Conservation (phyloP, 2,888 invertebrate genomes). For the Synanthedon myopaeformis region DNA sequence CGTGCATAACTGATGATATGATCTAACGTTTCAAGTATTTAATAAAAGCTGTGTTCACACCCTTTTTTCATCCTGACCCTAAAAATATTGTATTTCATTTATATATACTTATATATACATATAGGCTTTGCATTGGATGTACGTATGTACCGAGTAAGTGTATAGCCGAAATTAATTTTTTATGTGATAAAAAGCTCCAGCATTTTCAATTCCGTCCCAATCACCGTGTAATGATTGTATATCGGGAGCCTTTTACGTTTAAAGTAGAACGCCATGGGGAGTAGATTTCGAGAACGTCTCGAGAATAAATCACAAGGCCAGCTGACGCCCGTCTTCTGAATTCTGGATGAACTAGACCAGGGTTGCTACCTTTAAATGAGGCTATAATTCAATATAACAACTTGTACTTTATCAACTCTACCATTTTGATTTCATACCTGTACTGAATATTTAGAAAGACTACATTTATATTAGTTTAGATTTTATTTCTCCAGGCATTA, state of each 20-base stretch:
- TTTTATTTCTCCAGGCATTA: no score
- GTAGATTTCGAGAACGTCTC: conserved; percentile 32
- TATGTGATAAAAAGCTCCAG: background rate
- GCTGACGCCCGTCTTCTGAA: conserved; percentile 49
- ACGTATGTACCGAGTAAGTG: background rate
- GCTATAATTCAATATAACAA: conserved; percentile 12
- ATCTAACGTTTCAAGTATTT: no score
- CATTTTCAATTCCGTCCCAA: conserved; percentile 11
- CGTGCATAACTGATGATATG: no score
- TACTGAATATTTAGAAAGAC: background rate
- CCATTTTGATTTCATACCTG: background rate
- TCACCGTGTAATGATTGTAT: conserved; percentile 17
- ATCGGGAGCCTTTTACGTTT: conserved; percentile 6
- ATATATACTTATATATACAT: no score
- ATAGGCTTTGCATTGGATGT: no score
- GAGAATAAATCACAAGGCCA: conserved; percentile 49
- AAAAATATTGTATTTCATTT: no score
- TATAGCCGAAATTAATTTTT: background rate
- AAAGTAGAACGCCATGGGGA: conserved; percentile 13
- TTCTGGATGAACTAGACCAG: conserved; percentile 40
- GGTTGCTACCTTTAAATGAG: conserved; percentile 19
- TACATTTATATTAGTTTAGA: no score
- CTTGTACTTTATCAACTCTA: conserved; percentile 12
- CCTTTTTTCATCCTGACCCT: no score
- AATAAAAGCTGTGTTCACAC: no score